Base-by-base conservation (phyloP, 2,797 vertebrate genomes). In the Pipistrellus pipistrellus region DNA sequence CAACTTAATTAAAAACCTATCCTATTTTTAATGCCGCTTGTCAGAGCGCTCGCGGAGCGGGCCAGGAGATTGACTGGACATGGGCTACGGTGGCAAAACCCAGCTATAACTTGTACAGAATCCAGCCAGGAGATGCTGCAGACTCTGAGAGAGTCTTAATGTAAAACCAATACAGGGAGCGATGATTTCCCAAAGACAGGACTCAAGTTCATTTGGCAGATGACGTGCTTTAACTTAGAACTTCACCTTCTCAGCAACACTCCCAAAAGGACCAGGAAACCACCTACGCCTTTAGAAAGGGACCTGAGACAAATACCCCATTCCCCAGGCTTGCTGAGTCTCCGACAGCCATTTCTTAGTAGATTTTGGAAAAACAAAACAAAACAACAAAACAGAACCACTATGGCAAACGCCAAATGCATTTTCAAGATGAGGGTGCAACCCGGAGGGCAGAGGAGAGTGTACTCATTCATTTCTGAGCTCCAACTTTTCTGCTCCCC, bases 1-100 rank as follows among this genome's bases (percentile, higher is more conserved):
- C 23, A 15, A 38, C 93, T 96, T 92, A 96, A 96, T 96, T 90
- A 90, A 90, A 76, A 4, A 4, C 14, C 59, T 80, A 66, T 15
- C 92, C n/a, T 91, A 91, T 71, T 89, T 73, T 85, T 90, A 90
- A 85, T 82, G 90, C 93, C 80, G 78, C 82, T 96, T 68, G 30
- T 77, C 83, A 96, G 97, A 12, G 10, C 82, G 88, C 64, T 71
- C 66, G 94, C 38, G 46, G 77, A 94, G 73, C 12, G 0, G 0
- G 77, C 41, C 91, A 78, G 73, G 55, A 94, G 85, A 96, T 94
- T 93, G 30, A 96, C 41, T 51, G 85, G 85, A 32, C 38, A 59
- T 21, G 2, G 97, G 27, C 73, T 83, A 86, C 35, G 94, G 68
- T 46, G 35, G 55, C n/a, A 90, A 93, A 96, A 71, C 44, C 48